Percentiles rank a stretch among this genome's conserved stretches.
phyloP scores from a whole-genome alignment of 2,888 invertebrate species.

The Andrena bucephala region DNA sequence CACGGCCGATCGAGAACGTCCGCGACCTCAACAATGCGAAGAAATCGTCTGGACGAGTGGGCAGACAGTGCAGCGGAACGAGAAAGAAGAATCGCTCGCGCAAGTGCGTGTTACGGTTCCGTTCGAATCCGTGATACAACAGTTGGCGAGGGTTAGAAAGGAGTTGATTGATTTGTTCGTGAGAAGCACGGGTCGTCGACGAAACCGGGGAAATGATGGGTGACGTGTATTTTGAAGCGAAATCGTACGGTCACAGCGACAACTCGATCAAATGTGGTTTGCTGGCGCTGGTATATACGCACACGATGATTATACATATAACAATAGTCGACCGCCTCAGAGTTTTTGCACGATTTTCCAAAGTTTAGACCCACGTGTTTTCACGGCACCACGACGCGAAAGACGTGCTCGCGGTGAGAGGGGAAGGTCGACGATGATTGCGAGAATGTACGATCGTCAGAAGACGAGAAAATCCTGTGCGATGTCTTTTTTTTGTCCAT shows the following conservation, averaged over 20 bases:
- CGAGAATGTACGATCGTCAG: not conserved
- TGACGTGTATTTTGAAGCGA: too few relatives aligned
- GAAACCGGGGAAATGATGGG: too few relatives aligned
- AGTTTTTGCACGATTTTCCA: slow-evolving; percentile 78
- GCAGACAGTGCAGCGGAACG: not conserved
- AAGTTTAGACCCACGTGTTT: slow-evolving; percentile 46
- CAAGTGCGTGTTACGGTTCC: not conserved
- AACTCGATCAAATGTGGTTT: slow-evolving; percentile 61
- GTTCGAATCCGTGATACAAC: not conserved
- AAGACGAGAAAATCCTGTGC: not conserved
- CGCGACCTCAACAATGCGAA: not conserved
- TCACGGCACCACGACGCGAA: not conserved
- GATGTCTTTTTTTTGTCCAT: not conserved
- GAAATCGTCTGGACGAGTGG: not conserved
- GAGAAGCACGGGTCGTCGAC: too few relatives aligned
- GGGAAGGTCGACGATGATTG: not conserved
- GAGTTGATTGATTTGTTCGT: not conserved
- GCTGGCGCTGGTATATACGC: slow-evolving; percentile 62
- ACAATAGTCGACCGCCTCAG: slow-evolving; percentile 76
- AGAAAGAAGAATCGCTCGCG: not conserved
- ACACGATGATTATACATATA: slow-evolving; percentile 70
- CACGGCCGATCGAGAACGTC: not conserved
- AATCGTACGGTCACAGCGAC: too few relatives aligned
- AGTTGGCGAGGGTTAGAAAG: not conserved
- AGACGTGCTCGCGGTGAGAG: not conserved